Base-by-base conservation (phyloP, 2,113 vertebrate genomes). In the Anguilla japonica region DNA sequence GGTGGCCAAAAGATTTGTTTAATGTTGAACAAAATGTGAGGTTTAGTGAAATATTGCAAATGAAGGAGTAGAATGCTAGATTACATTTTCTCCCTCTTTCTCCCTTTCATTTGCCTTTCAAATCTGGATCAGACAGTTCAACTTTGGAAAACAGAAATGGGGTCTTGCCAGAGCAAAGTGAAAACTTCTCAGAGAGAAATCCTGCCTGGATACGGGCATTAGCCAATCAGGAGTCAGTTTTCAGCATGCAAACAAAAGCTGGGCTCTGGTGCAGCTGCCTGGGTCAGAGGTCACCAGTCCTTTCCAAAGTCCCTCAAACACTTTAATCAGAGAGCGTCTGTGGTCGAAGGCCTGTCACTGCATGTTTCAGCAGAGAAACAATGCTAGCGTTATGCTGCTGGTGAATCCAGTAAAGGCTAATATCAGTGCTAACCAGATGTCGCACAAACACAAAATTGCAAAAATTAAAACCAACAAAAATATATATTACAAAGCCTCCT, bases 141-240 rank as follows among this genome's bases (percentile, higher is more conserved):
- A 81, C 20, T 18, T 8, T 5, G 39, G 40, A 7, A 57, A 22
- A 81, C 53, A 41, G 39, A 50, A 9, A 46, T 57, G 34, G 41
- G 20, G 9, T 75, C 60, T 50, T 43, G 67, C 71, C 43, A 26
- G 63, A 16, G 43, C 20, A 34, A 29, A 56, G 22, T 79, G 85
- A 39, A 86, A 81, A 43, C 53, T 86, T 63, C 53, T 86, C 40
- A 81, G 5, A 56, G 50, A 60, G 40, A 86, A 86, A 86, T 15
- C 50, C 79, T 81, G 85, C 85, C 85, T 81, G 26, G 85, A 81
- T 86, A 86, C 85, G 63, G 85, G 57, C 6, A 53, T 60, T 75
- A 86, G 79, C 85, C 85, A 81, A 86, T 86, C 34, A 86, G 53
- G 39, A 86, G 78, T 39, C 46, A 29, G 20, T n/a, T 41, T 57